Evolutionary conservation across 2,888 invertebrate genomes (phyloP), one percentile per base, ranked within the genome.

Genomic region (Melanophora roralis): DNA sequence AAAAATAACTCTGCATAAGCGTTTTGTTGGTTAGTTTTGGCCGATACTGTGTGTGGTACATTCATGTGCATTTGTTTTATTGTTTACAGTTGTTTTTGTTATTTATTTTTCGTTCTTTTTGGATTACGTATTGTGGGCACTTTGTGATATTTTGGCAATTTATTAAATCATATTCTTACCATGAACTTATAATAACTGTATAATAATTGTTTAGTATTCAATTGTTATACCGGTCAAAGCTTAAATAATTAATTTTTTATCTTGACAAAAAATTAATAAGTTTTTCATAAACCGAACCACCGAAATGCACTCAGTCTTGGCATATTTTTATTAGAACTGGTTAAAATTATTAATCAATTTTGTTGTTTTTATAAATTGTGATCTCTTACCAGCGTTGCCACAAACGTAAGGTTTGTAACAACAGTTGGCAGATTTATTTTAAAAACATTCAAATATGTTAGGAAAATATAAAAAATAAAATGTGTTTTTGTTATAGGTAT

Each of bases 321-420:
- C n/a, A 73, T 64, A 51, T 51, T 51, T 64, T 55, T 73, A 36
- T 38, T 47, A 40, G 38, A 73, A 73, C 73, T 73, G 65, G 73
- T 73, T 73, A 11, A 45, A 73, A 40, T 14, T 27, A 16, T 43
- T 43, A 43, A 14, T 59, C 23, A 23, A 14, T 53, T 34, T 11
- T 34, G 34, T 23, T 49, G n/a, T 23, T 49, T 23, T 71, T 34
- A 27, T 27, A 6, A 3, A 27, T 3, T 27, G 6, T 27, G n/a
- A n/a, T n/a, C n/a, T 27, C 27, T 5, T 27, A 27, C 6, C 27
- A 27, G 27, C 6, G 27, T 27, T 27, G 27, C 27, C 27, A 6
- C n/a, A n/a, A n/a, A n/a, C n/a, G 27, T 27, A 27, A 27, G 6
- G 27, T 27, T 27, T 5, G 3, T 27, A 27, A 27, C 3, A 27